phyloP scores from a whole-genome alignment of 2,797 vertebrate genomes.

The Acridotheres tristis region DNA sequence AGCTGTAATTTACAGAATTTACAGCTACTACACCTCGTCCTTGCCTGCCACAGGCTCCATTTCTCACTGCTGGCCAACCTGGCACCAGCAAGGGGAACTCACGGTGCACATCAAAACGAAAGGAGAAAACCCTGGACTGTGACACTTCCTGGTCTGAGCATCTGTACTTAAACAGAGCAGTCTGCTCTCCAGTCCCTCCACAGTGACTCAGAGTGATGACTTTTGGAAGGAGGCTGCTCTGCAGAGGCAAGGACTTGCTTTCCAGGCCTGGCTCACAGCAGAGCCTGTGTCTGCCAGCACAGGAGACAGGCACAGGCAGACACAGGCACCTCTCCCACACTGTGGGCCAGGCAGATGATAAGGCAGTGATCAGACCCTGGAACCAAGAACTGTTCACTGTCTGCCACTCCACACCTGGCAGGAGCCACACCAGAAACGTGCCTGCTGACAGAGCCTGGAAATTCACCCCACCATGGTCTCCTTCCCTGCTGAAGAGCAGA shows the following conservation, averaged over 20 bases:
- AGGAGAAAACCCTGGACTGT: neutral
- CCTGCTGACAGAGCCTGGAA: neutral
- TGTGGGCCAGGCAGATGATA: neutral
- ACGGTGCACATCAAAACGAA: neutral
- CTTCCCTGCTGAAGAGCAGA: neutral
- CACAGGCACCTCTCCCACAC: neutral
- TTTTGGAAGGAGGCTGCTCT: constrained; percentile 3
- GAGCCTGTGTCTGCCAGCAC: neutral
- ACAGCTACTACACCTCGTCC: neutral
- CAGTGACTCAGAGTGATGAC: neutral
- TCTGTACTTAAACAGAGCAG: neutral
- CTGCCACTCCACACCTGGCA: neutral
- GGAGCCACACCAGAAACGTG: neutral
- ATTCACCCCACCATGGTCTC: accelerated
- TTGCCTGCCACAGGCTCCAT: neutral
- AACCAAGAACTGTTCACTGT: neutral
- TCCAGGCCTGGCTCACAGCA: neutral
- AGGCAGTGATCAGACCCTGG: neutral
- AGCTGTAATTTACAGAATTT: constrained; percentile 24
- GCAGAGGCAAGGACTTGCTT: neutral
- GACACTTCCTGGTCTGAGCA: neutral
- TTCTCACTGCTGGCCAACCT: neutral
- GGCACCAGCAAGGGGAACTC: neutral
- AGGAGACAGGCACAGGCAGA: neutral
- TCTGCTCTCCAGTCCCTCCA: neutral